Percentiles rank a stretch among this genome's conserved stretches.
These are phyloP conservation scores for Cosmia trapezina DNA, from an alignment of 2,888 invertebrate species.

Conservation along the genomic window DNA sequence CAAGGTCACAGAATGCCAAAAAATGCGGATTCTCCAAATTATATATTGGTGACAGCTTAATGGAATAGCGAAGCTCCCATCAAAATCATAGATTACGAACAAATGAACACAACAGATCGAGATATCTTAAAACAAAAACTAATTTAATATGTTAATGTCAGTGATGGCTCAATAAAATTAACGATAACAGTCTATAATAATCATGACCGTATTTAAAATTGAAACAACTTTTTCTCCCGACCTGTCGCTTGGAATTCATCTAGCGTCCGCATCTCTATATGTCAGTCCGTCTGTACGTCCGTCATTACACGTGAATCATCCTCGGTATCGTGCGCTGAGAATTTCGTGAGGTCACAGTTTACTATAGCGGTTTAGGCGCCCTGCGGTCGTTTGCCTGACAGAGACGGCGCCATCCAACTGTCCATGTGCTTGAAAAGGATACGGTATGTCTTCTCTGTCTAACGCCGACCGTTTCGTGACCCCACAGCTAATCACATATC, in stretches of 20 bases:
- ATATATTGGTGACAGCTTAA: slow-evolving; percentile 75
- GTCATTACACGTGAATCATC: slow-evolving; percentile 88
- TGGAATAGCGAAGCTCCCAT: slow-evolving; percentile 68
- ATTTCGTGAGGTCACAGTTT: slow-evolving; percentile 91
- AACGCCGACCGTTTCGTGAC: slow-evolving; percentile 89
- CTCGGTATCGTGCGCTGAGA: slow-evolving; percentile 85
- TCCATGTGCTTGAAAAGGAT: slow-evolving; percentile 72
- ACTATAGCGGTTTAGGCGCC: slow-evolving; percentile 89
- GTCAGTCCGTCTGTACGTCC: slow-evolving; percentile 81
- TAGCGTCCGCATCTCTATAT: slow-evolving; percentile 83
- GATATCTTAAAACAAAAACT: slow-evolving; percentile 73
- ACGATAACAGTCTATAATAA: slow-evolving; percentile 73
- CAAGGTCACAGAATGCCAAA: slow-evolving; percentile 60
- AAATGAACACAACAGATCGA: slow-evolving; percentile 64
- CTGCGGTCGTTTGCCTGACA: slow-evolving; percentile 85
- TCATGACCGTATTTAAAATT: slow-evolving; percentile 70
- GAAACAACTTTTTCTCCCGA: slow-evolving; percentile 71
- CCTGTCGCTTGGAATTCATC: slow-evolving; percentile 83
- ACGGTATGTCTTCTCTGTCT: slow-evolving; percentile 81
- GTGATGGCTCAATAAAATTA: slow-evolving; percentile 80
- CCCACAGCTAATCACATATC: slow-evolving; percentile 89
- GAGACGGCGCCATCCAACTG: slow-evolving; percentile 73
- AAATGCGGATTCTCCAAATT: slow-evolving; percentile 64
- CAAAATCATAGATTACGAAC: slow-evolving; percentile 69
- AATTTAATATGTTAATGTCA: slow-evolving; percentile 78